phyloP scores from a whole-genome alignment of 1,140 invertebrate genomes.

The Steinernema feltiae region DNA sequence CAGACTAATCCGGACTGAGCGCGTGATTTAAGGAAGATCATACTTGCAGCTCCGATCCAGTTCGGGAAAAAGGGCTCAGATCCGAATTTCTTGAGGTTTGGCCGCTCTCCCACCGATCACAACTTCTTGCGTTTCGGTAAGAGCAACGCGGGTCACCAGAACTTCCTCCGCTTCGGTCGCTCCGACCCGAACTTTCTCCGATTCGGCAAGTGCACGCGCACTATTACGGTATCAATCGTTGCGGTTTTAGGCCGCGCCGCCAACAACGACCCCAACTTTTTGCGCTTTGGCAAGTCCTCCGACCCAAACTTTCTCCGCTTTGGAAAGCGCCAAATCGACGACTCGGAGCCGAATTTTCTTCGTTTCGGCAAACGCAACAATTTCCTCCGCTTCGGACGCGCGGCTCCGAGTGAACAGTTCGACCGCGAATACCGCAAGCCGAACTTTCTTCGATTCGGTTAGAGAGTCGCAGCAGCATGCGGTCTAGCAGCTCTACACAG shows the following conservation, averaged over 20 bases:
- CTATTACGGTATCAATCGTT: not conserved
- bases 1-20: not conserved
- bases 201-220: conserved; percentile 37
- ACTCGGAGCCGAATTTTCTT: conserved; percentile 28
- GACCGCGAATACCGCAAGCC: conserved; percentile 46
- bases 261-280: conserved; percentile 48
- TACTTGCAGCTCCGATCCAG: conserved; percentile 7
- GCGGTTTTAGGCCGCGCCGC: conserved; percentile 19
- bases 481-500: not conserved
- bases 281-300: conserved; percentile 40
- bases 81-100: conserved; percentile 45
- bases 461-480: conserved; percentile 10
- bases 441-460: conserved; percentile 47
- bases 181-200: conserved; percentile 45
- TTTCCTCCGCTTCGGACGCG: conserved; percentile 44
- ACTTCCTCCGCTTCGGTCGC: conserved; percentile 41
- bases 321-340: conserved; percentile 34
- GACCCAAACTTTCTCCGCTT: conserved; percentile 38
- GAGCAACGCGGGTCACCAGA: conserved; percentile 35
- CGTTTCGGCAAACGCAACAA: conserved; percentile 41
- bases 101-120: conserved; percentile 22
- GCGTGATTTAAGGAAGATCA: conserved; percentile 16
- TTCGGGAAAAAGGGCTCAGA: conserved; percentile 36
- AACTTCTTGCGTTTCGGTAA: conserved; percentile 45
- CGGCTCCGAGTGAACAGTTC: conserved; percentile 35